Evolutionary conservation across 2,888 invertebrate genomes (phyloP), one percentile per base, ranked within the genome.

Genomic region (Gerris lacustris): DNA sequence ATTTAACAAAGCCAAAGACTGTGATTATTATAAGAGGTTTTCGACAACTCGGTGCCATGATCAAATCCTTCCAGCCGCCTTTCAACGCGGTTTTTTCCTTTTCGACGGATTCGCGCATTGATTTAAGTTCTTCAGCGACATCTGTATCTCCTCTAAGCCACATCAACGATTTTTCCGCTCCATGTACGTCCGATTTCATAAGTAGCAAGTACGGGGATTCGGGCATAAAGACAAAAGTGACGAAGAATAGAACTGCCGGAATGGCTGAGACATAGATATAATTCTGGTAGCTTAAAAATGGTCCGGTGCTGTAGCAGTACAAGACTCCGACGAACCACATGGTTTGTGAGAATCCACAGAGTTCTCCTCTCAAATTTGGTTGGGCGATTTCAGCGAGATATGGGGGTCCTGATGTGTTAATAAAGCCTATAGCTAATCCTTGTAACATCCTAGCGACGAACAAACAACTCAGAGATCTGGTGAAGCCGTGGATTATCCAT

Each of bases 51-150:
- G 44, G 44, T n/a, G 45, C 15, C 43, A 81, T 80, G n/a, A 67
- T n/a, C 15, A 67, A 31, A 11, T 44, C 67, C 9, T 17, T 45
- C 67, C 67, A 67, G 17, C 17, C 7, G 5, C 45, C 45, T 17
- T 44, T 45, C n/a, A 6, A n/a, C 17, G 15, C 47, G 43, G n/a
- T 44, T 43, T 67, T 11, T 44, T 67, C 55, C 9, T 9, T 55
- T 55, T 55, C 55, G 9, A 55, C 55, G 4, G 64, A 64, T n/a
- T 18, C 45, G 6, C 45, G 45, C n/a, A 67, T 44, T n/a, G 79
- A 78, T 7, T 76, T 73, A 66, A 81, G 76, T 67, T 76, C 74
- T 63, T 68, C 69, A n/a, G 75, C 74, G 6, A 67, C 67, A 5
- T 67, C 44, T 67, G 15, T 9, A n/a, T 44, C 45, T 18, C 44